Percentiles rank a stretch among this genome's conserved stretches.
Evolutionary conservation across 2,888 invertebrate genomes (phyloP).

Genomic region (Synanthedon vespiformis): DNA sequence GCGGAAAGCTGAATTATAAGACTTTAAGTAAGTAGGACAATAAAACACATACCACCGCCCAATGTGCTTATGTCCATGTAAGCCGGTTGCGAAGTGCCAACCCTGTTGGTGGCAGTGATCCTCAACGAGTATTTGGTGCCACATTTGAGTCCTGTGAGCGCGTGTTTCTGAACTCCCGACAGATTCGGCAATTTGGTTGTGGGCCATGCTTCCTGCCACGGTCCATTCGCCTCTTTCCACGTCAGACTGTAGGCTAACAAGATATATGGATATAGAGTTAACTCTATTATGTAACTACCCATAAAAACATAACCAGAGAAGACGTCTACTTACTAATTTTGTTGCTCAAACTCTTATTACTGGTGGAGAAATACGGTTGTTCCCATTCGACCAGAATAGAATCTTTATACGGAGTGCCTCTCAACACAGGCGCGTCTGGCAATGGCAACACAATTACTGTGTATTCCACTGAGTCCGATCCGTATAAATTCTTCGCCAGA

Average conservation of each 20-base stretch:
- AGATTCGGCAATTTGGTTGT: slow-evolving; percentile 67
- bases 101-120: slow-evolving; percentile 84
- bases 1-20: not conserved
- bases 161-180: slow-evolving; percentile 72
- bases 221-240: slow-evolving; percentile 62
- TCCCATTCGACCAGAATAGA: slow-evolving; percentile 75
- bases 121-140: slow-evolving; percentile 86
- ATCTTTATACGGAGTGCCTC: slow-evolving; percentile 62
- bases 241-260: slow-evolving; percentile 58
- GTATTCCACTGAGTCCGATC: slow-evolving; percentile 85
- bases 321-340: slow-evolving; percentile 43
- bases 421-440: slow-evolving; percentile 78
- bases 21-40: not conserved
- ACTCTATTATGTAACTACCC: not conserved
- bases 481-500: slow-evolving; percentile 84
- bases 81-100: slow-evolving; percentile 82
- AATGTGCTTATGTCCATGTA: slow-evolving; percentile 73
- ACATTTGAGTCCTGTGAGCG: slow-evolving; percentile 80
- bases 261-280: not conserved
- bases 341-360: slow-evolving; percentile 37
- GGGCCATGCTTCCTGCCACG: slow-evolving; percentile 73
- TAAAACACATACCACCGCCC: slow-evolving; percentile 59
- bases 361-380: slow-evolving; percentile 56
- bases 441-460: slow-evolving; percentile 80
- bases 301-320: too few species aligned